phyloP scores from a whole-genome alignment of 2,888 invertebrate species.

The Latrodectus elegans region DNA sequence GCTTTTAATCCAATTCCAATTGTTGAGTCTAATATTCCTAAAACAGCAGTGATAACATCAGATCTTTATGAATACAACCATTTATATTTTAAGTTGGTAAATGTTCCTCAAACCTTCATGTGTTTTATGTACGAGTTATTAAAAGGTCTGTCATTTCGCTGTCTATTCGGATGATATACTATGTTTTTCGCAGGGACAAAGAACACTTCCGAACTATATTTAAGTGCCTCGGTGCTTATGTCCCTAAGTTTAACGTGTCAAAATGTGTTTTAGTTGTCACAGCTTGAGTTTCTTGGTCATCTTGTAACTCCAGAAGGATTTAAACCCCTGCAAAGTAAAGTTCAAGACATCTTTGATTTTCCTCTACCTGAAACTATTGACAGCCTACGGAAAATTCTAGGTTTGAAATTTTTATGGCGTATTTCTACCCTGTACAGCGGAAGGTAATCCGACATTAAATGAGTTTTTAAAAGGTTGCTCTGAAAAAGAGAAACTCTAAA shows the following conservation, averaged over 20 bases:
- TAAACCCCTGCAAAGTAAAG: constrained; percentile 7
- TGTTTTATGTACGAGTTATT: background rate
- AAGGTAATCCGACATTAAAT: background rate
- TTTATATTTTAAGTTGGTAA: background rate
- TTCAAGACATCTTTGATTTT: background rate
- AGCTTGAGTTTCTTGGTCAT: constrained; percentile 10
- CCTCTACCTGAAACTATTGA: constrained; percentile 7
- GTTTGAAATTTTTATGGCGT: constrained; percentile 7
- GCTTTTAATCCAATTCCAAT: constrained; percentile 15
- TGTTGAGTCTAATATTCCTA: background rate
- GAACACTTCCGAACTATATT: constrained; percentile 9
- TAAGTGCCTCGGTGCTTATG: background rate
- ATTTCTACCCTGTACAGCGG: background rate
- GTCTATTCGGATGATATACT: background rate
- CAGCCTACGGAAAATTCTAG: background rate
- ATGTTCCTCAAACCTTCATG: background rate
- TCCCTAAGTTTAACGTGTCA: background rate
- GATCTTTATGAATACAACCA: constrained; percentile 9
- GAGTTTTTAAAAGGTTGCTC: background rate
- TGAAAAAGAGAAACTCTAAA: background rate
- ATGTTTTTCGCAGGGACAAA: background rate
- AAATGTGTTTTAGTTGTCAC: constrained; percentile 4
- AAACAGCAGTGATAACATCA: constrained; percentile 5
- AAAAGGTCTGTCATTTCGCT: background rate
- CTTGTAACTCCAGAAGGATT: background rate